Conservation (phyloP, 2,113 vertebrate genomes). For the Nerophis lumbriciformis region DNA sequence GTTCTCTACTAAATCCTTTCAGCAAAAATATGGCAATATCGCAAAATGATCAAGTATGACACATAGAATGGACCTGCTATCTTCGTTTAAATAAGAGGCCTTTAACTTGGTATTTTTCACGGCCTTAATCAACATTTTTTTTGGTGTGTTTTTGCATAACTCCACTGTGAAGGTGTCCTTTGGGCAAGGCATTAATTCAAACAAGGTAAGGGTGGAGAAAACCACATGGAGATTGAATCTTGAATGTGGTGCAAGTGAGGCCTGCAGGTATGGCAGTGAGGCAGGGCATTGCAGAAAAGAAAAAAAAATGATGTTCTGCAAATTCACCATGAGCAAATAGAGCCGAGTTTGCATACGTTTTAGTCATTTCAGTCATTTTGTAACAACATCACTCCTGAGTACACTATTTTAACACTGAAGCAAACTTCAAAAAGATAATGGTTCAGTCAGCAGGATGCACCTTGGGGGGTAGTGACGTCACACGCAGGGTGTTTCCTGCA, state of each 20-base stretch:
- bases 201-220: not conserved
- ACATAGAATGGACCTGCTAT: too few relatives aligned
- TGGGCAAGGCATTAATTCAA: not conserved
- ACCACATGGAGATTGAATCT: not conserved
- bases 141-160: too few relatives aligned
- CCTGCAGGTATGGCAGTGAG: not conserved
- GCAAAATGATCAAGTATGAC: too few relatives aligned
- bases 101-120: too few relatives aligned
- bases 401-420: not conserved
- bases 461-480: conserved; percentile 31
- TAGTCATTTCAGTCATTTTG: not conserved
- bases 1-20: too few relatives aligned
- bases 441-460: not conserved
- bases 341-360: not conserved
- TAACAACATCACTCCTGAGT: not conserved
- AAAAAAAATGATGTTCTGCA: conserved; percentile 24
- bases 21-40: too few relatives aligned
- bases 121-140: too few relatives aligned
- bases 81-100: too few relatives aligned
- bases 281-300: conserved; percentile 9
- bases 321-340: conserved; percentile 31
- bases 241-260: not conserved
- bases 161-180: too few relatives aligned
- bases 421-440: not conserved
- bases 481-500: conserved; percentile 29